Conservation (phyloP, 2,113 vertebrate species). For the Isichthys henryi region DNA sequence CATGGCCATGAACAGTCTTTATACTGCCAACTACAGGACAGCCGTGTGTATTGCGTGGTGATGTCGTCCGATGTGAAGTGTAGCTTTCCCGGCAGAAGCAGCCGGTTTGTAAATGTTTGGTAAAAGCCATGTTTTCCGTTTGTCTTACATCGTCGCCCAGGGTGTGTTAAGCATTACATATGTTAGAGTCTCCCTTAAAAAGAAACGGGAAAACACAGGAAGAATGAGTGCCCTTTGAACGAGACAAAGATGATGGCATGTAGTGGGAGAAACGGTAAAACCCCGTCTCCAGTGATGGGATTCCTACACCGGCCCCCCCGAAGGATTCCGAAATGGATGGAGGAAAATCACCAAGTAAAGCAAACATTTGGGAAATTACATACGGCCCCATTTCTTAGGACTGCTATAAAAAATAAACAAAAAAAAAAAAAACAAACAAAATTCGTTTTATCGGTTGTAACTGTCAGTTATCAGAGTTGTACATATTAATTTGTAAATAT, state of each 20-base stretch:
- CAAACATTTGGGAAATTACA: constrained; percentile 28
- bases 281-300: neutral
- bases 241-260: neutral
- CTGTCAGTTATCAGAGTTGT: constrained; percentile 62
- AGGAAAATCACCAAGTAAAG: neutral
- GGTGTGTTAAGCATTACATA: neutral
- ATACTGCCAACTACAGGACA: constrained; percentile 2
- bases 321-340: neutral
- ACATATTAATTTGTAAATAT: constrained; percentile 63
- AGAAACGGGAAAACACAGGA: neutral
- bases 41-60: constrained; percentile 5
- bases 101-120: constrained; percentile 11
- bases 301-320: neutral
- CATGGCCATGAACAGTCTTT: neutral
- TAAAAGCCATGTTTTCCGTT: constrained; percentile 25
- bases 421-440: neutral
- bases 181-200: neutral
- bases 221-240: neutral
- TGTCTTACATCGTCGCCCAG: neutral
- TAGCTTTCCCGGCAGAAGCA: neutral
- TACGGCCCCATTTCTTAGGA: constrained; percentile 35
- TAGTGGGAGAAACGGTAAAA: neutral
- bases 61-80: constrained; percentile 16
- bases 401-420: neutral
- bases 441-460: constrained; percentile 54